Conservation (phyloP, 2,888 invertebrate genomes). For the Aphrophora alni region DNA sequence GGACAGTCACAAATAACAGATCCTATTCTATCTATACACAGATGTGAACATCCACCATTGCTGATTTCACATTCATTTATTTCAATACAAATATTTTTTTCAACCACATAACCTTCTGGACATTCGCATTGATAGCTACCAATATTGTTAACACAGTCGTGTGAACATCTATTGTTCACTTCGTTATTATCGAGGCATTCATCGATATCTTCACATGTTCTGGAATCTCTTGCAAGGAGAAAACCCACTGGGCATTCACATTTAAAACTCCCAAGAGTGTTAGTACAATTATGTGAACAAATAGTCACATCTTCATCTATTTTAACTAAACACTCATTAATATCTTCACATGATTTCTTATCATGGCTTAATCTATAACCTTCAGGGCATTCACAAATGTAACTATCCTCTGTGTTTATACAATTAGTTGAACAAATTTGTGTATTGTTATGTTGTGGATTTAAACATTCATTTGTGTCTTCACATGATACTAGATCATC, state of each 20-base stretch:
- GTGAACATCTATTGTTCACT: conserved; percentile 79
- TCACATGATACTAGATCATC: neutral
- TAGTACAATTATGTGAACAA: conserved; percentile 65
- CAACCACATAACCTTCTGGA: conserved; percentile 69
- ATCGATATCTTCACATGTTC: conserved; percentile 77
- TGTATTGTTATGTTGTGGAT: neutral
- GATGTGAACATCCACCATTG: conserved; percentile 28
- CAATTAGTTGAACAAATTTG: conserved; percentile 56
- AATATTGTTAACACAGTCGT: conserved; percentile 62
- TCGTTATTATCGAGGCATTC: conserved; percentile 73
- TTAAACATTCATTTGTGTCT: conserved; percentile 24
- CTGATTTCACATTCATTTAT: conserved; percentile 70
- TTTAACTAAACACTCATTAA: conserved; percentile 20
- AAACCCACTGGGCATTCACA: conserved; percentile 85
- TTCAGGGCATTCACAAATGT: conserved; percentile 75
- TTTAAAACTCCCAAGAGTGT: conserved; percentile 80
- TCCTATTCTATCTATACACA: conserved; percentile 7
- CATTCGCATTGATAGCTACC: conserved; percentile 80
- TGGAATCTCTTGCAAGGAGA: conserved; percentile 71
- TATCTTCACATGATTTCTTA: conserved; percentile 72
- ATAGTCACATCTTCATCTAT: conserved; percentile 20
- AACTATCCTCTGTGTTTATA: conserved; percentile 73
- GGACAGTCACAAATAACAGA: conserved; percentile 16
- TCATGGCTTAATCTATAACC: conserved; percentile 79
- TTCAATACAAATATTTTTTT: conserved; percentile 75